Evolutionary conservation across 2,888 invertebrate species (phyloP).

Genomic region (Caradrina clavipalpis): DNA sequence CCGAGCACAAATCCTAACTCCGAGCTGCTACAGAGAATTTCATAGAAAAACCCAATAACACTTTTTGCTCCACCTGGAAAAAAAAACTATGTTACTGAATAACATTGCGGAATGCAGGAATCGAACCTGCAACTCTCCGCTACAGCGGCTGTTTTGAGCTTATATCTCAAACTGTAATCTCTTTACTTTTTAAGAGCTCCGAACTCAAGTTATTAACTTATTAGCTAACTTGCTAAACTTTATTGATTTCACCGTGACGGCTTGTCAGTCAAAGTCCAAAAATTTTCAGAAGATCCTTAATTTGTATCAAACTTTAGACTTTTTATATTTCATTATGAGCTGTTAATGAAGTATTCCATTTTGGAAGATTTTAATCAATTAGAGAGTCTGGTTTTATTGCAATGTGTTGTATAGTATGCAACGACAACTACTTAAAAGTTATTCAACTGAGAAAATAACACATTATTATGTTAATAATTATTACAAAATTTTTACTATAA

Average conservation of each 20-base stretch:
- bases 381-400: not conserved
- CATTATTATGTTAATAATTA: too few relatives aligned
- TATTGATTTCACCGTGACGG: slow-evolving; percentile 25
- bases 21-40: too few relatives aligned
- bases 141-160: not conserved
- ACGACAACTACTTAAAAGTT: not conserved
- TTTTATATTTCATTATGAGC: slow-evolving; percentile 5
- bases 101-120: not conserved
- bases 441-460: too few relatives aligned
- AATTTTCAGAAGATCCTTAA: slow-evolving; percentile 9
- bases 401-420: not conserved
- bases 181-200: slow-evolving; percentile 13
- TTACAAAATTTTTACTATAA: not conserved
- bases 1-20: too few relatives aligned
- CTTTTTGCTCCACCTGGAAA: not conserved
- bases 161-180: slow-evolving; percentile 5
- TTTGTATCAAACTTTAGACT: slow-evolving; percentile 14
- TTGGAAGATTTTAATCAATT: slow-evolving; percentile 11
- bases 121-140: not conserved
- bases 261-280: slow-evolving; percentile 37
- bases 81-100: not conserved
- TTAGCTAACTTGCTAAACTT: slow-evolving; percentile 33
- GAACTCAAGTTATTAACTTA: slow-evolving; percentile 26
- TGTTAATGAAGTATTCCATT: slow-evolving; percentile 8
- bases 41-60: too few relatives aligned